These are phyloP conservation scores for Agapetus fuscipes DNA, from an alignment of 2,888 invertebrate species.

Conservation along the genomic window DNA sequence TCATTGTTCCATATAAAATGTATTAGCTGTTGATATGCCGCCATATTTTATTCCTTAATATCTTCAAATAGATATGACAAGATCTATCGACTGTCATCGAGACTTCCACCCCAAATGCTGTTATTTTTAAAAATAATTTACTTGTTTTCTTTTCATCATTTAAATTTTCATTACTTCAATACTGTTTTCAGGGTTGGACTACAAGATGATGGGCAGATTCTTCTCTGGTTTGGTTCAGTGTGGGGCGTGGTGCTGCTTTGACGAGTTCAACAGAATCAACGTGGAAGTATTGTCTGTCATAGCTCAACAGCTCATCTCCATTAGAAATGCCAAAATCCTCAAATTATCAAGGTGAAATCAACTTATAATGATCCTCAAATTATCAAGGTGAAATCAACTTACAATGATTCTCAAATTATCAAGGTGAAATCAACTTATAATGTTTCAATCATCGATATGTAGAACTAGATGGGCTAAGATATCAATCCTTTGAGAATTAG, in stretches of 20 bases:
- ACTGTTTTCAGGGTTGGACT: constrained; percentile 59
- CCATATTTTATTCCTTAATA: no score
- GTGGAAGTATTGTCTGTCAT: constrained; percentile 79
- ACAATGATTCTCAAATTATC: constrained; percentile 44
- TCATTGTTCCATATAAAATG: no score
- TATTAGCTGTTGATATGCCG: no score
- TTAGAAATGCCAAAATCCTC: constrained; percentile 64
- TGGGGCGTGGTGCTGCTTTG: constrained; percentile 85
- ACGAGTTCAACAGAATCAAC: constrained; percentile 80
- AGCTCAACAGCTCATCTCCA: constrained; percentile 76
- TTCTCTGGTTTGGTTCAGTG: constrained; percentile 76
- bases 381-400: constrained; percentile 33
- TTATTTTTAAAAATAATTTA: no score
- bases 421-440: constrained; percentile 30
- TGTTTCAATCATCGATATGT: constrained; percentile 35
- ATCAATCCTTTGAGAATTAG: no score
- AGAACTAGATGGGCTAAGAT: no score
- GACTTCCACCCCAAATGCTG: no score
- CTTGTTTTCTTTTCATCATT: no score
- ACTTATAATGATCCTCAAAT: constrained; percentile 45
- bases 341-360: constrained; percentile 36
- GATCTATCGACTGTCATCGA: no score
- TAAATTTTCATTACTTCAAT: no score
- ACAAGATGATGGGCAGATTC: constrained; percentile 78
- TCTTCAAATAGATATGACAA: no score